Conservation (phyloP, 1,140 invertebrate genomes). For the Macrobrachium nipponense region DNA sequence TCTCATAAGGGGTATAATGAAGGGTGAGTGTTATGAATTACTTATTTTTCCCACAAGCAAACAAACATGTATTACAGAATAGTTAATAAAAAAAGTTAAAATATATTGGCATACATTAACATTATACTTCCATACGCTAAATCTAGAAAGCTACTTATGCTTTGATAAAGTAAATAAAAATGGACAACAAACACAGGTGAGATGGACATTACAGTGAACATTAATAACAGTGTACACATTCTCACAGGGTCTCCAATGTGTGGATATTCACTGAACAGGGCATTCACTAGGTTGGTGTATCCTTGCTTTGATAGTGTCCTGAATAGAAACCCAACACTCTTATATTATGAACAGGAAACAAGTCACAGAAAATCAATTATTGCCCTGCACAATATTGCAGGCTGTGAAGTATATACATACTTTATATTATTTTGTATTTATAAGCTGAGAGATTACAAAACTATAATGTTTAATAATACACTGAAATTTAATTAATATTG, state of each 20-base stretch:
- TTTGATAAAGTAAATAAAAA: not conserved
- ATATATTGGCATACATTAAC: too few species aligned
- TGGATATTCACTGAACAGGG: not conserved
- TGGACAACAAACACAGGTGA: too few species aligned
- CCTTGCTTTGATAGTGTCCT: not conserved
- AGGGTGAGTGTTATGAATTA: too few species aligned
- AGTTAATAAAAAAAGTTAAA: too few species aligned
- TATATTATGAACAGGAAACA: not conserved
- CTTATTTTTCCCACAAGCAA: too few species aligned
- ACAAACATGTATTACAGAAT: too few species aligned
- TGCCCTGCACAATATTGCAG: not conserved
- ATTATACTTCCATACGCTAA: too few species aligned
- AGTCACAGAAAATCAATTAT: not conserved
- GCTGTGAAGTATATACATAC: not conserved
- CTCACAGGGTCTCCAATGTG: constrained; percentile 7
- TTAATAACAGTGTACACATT: not conserved
- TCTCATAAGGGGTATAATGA: not conserved
- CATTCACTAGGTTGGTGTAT: not conserved
- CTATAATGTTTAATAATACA: not conserved
- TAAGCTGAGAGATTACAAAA: too few species aligned
- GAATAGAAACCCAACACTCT: not conserved
- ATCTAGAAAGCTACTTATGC: not conserved
- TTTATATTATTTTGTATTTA: too few species aligned
- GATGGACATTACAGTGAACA: too few species aligned
- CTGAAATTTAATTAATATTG: constrained; percentile 7